Evolutionary conservation across 2,797 vertebrate genomes (phyloP).

Genomic region (Myotis findleyi): DNA sequence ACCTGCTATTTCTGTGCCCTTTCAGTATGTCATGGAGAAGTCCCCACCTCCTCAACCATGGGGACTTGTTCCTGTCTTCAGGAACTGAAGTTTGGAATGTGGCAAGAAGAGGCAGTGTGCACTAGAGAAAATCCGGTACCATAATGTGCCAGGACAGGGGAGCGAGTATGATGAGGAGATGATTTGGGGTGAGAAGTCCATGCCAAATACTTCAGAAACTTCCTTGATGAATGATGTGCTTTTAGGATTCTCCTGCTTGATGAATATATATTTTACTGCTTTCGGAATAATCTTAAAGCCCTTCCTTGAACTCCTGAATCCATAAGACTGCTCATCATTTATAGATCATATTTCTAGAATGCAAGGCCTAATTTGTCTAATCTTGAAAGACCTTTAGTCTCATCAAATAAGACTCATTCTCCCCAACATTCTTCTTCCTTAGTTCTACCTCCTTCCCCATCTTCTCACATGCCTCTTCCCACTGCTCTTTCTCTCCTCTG

Average conservation of each 20-base stretch:
- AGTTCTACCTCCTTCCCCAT: neutral
- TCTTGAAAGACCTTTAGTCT: neutral
- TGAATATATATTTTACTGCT: neutral
- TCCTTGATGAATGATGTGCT: neutral
- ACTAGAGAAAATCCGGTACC: neutral
- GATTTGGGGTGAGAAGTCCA: neutral
- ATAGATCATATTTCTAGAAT: neutral
- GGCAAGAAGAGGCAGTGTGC: neutral
- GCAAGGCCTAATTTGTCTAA: neutral
- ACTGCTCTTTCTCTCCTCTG: neutral
- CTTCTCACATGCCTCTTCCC: neutral
- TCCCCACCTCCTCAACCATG: neutral
- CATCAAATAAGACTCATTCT: neutral
- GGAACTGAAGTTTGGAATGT: neutral
- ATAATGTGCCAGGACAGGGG: no score
- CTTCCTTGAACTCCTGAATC: neutral
- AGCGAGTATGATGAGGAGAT: neutral
- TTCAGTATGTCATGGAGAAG: neutral
- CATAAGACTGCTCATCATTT: neutral
- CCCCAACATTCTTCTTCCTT: neutral
- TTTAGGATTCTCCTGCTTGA: neutral
- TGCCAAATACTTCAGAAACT: neutral
- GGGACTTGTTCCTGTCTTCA: neutral
- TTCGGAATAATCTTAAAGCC: constrained; percentile 3
- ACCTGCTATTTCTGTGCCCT: neutral